These are phyloP conservation scores for Heliconius himera DNA, from an alignment of 1,140 invertebrate species.

Conservation along the genomic window DNA sequence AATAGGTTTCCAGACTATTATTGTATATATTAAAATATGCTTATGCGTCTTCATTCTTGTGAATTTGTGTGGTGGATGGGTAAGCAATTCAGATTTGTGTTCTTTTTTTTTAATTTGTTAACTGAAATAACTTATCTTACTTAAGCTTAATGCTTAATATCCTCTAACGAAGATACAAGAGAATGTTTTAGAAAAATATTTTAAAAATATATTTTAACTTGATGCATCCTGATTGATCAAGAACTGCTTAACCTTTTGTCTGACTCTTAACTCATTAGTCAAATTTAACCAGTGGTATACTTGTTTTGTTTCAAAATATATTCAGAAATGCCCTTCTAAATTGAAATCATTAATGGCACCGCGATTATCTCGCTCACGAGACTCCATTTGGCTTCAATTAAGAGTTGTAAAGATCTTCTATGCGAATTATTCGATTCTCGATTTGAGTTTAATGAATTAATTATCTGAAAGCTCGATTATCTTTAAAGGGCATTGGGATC, in stretches of 20 bases:
- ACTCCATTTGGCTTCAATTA: conserved; percentile 70
- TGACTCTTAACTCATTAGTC: conserved; percentile 53
- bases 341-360: conserved; percentile 74
- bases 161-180: neutral
- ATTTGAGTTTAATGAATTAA: conserved; percentile 78
- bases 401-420: conserved; percentile 77
- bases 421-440: conserved; percentile 73
- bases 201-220: conserved; percentile 38
- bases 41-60: conserved; percentile 5
- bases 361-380: conserved; percentile 78
- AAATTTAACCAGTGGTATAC: conserved; percentile 53
- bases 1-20: conserved; percentile 33
- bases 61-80: conserved; percentile 1
- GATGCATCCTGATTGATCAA: conserved; percentile 39
- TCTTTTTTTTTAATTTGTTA: conserved; percentile 39
- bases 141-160: neutral
- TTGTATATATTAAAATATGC: conserved; percentile 18
- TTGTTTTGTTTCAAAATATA: conserved; percentile 65
- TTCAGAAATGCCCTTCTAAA: conserved; percentile 73
- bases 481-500: conserved; percentile 54
- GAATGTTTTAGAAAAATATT: neutral
- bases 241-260: conserved; percentile 45
- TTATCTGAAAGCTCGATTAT: conserved; percentile 71
- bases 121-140: conserved; percentile 4
- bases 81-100: neutral